Conservation (phyloP, 2,888 invertebrate species). For the Osmoderma eremita region DNA sequence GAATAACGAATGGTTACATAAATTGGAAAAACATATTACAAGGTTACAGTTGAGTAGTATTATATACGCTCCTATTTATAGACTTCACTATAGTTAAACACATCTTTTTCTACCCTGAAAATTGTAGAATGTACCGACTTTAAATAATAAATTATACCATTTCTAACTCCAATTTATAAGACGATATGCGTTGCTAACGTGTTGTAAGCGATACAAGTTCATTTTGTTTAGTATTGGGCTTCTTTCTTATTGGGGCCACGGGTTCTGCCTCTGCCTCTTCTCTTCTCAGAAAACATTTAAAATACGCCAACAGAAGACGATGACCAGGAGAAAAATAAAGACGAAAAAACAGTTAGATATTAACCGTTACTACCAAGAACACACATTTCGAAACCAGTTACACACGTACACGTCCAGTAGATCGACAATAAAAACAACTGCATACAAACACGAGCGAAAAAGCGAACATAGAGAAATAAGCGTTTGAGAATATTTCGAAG, state of each 20-base stretch:
- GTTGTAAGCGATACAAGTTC: no score
- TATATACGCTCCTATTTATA: no score
- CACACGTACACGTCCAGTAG: constrained; percentile 1
- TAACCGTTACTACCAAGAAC: constrained; percentile 24
- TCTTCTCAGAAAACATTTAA: not conserved
- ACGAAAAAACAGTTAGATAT: constrained; percentile 9
- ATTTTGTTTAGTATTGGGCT: no score
- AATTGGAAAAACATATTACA: no score
- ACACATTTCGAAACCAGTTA: constrained; percentile 24
- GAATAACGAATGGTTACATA: no score
- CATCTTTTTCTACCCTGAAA: no score
- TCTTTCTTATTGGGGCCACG: not conserved
- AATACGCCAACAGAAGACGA: not conserved
- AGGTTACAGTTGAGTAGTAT: no score
- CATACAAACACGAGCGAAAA: constrained; percentile 13
- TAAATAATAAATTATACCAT: no score
- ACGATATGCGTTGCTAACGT: no score
- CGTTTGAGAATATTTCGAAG: constrained; percentile 11
- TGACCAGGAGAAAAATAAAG: constrained; percentile 10
- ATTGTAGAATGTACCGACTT: no score
- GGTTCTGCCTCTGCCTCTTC: not conserved
- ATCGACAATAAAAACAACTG: constrained; percentile 11
- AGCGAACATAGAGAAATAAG: constrained; percentile 8
- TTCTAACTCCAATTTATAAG: no score
- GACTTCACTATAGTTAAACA: no score